Percentiles rank a stretch among this genome's conserved stretches.
These are phyloP conservation scores for Proterorhinus semilunaris DNA, from an alignment of 2,113 vertebrate species.

Conservation along the genomic window DNA sequence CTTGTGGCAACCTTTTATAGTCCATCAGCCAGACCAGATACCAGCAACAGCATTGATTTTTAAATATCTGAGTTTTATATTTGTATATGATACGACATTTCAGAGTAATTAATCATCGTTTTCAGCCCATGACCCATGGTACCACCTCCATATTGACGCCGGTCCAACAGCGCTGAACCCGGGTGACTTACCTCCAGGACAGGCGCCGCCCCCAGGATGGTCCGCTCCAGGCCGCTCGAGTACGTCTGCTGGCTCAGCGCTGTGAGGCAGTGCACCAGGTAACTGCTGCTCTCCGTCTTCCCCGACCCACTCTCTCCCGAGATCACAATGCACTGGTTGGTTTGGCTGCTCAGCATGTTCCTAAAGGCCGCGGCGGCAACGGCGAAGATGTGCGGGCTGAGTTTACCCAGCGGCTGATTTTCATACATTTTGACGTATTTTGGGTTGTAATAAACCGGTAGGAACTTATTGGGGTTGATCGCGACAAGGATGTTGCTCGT, in stretches of 20 bases:
- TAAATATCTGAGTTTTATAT: too few species aligned
- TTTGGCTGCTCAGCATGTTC: constrained; percentile 84
- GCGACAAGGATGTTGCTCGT: constrained; percentile 88
- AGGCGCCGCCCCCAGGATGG: constrained; percentile 89
- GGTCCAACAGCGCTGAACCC: neutral
- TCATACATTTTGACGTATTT: constrained; percentile 94
- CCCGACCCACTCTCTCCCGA: constrained; percentile 93
- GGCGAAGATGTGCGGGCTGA: constrained; percentile 93
- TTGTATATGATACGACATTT: too few species aligned
- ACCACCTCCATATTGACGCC: too few species aligned
- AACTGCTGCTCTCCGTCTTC: constrained; percentile 95
- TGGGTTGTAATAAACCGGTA: constrained; percentile 96
- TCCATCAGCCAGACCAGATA: too few species aligned
- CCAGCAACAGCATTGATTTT: too few species aligned
- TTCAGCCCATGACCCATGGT: too few species aligned
- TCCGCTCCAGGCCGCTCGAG: constrained; percentile 86
- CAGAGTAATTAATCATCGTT: too few species aligned
- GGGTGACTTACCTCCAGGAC: constrained; percentile 87
- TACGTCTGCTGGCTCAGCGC: constrained; percentile 91
- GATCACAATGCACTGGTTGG: constrained; percentile 91
- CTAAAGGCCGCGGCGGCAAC: constrained; percentile 88
- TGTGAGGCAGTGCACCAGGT: constrained; percentile 93
- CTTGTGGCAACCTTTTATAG: too few species aligned
- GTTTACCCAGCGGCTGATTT: constrained; percentile 87
- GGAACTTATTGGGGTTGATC: constrained; percentile 92